A percentile compares a stretch with the other conserved stretches of the same genome.
These are phyloP conservation scores for Phlogophora meticulosa DNA, from an alignment of 2,888 invertebrate genomes.

Conservation along the genomic window DNA sequence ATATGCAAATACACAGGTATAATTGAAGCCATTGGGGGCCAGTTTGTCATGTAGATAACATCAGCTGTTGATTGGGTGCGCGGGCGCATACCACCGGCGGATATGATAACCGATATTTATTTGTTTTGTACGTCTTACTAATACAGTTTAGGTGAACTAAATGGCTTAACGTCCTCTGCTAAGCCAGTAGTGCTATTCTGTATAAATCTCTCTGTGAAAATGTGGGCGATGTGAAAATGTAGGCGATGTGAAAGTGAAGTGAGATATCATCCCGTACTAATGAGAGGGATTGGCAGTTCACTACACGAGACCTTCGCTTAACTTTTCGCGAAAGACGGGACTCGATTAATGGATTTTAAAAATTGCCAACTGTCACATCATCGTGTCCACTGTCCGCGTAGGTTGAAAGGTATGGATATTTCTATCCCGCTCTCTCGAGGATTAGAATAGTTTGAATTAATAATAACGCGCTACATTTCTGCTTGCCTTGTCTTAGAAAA, in stretches of 20 bases:
- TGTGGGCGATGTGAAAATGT: too few species aligned
- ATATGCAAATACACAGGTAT: slow-evolving; percentile 54
- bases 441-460: neutral
- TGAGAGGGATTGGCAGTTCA: too few species aligned
- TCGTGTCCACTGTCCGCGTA: neutral
- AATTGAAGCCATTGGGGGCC: slow-evolving; percentile 56
- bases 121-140: slow-evolving; percentile 41
- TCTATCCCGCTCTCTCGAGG: neutral
- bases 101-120: slow-evolving; percentile 56
- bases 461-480: slow-evolving; percentile 9
- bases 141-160: slow-evolving; percentile 17
- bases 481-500: neutral
- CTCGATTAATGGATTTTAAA: too few species aligned
- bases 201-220: too few species aligned
- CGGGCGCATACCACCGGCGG: slow-evolving; percentile 49
- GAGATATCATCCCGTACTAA: too few species aligned
- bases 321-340: too few species aligned
- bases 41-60: slow-evolving; percentile 57
- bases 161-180: neutral
- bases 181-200: too few species aligned
- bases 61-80: slow-evolving; percentile 59
- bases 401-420: neutral
- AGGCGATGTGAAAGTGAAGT: too few species aligned
- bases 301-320: too few species aligned
- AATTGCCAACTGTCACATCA: too few species aligned